Base-by-base conservation (phyloP, 1,140 invertebrate species). In the Onthophagus taurus region DNA sequence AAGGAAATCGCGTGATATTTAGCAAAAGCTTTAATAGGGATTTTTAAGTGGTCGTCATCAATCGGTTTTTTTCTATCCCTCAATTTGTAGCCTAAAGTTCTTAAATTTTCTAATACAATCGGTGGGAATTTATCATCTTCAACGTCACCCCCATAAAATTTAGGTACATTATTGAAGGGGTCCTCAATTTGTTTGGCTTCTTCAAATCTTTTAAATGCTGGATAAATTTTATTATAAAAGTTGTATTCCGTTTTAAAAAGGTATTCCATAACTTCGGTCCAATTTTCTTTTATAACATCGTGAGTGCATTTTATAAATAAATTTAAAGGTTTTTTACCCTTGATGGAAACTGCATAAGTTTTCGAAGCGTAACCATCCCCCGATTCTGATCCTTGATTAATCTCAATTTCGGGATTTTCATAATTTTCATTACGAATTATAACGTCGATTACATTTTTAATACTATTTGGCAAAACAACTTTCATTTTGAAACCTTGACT, bases 71-170 rank as follows among this genome's bases (percentile, higher is more conserved):
- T 63, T 36, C 69, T 63, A 45, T 74, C 60, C 30, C 65, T 59
- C 46, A 77, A 60, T 14, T 31, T 24, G 45, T 63, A 77, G 1
- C 66, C 66, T 6, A 44, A 20, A 1, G 48, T 31, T 31, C 59
- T 55, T 7, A 79, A 51, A 57, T 79, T 74, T 53, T 76, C 68
- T 37, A 78, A 52, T 17, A 77, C 54, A 4, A 75, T 66, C 13
- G 69, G 57, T 57, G 72, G 71, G n/a, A n/a, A n/a, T 30, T 69
- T 50, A 5, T 55, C 47, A 19, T 64, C 55, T 31, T 67, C 60
- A 7, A 18, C 48, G 3, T 36, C 34, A 13, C 48, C 60, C 8
- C 52, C 60, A 11, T 65, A 68, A 43, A 65, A 72, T 36, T 60
- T 63, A 4, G 61, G 43, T 11, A 50, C 50, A 9, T 55, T 52